phyloP scores from a whole-genome alignment of 2,888 invertebrate species.

The Amiota mariae region DNA sequence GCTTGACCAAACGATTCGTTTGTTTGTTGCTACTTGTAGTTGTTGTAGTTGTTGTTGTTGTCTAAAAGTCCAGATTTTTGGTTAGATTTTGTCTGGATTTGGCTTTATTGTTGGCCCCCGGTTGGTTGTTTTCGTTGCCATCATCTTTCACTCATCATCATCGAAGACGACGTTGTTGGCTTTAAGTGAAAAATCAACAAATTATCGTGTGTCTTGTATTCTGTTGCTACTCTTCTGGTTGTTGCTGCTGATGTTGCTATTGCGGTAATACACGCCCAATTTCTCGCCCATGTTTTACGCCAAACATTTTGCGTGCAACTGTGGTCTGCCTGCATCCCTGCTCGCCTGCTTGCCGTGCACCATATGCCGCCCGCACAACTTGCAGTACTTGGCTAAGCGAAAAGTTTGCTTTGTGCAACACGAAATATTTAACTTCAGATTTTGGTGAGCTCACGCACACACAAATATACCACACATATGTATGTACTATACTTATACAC shows the following conservation, averaged over 20 bases:
- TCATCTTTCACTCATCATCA: constrained; percentile 9
- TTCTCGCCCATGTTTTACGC: neutral
- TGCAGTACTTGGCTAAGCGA: constrained; percentile 42
- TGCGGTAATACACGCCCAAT: constrained; percentile 14
- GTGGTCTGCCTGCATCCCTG: constrained; percentile 23
- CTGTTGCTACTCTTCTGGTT: neutral
- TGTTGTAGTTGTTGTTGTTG: no score
- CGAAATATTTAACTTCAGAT: constrained; percentile 67
- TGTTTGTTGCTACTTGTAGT: no score
- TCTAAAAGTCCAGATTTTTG: no score
- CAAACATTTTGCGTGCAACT: constrained; percentile 1
- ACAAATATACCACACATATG: constrained; percentile 32
- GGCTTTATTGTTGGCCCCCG: constrained; percentile 9
- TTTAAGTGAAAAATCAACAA: constrained; percentile 69
- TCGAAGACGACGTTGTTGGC: constrained; percentile 43
- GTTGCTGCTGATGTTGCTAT: constrained; percentile 26
- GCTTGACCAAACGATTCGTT: neutral
- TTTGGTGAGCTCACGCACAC: constrained; percentile 50
- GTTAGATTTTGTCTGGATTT: neutral
- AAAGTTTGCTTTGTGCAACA: constrained; percentile 57
- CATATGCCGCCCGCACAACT: constrained; percentile 38
- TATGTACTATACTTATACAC: constrained; percentile 64
- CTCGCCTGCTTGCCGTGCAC: constrained; percentile 24
- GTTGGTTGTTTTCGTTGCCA: neutral
- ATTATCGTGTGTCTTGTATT: constrained; percentile 55